A percentile compares a stretch with the other conserved stretches of the same genome.
Conservation (phyloP, 2,797 vertebrate genomes). For the Anguilla megastoma region DNA sequence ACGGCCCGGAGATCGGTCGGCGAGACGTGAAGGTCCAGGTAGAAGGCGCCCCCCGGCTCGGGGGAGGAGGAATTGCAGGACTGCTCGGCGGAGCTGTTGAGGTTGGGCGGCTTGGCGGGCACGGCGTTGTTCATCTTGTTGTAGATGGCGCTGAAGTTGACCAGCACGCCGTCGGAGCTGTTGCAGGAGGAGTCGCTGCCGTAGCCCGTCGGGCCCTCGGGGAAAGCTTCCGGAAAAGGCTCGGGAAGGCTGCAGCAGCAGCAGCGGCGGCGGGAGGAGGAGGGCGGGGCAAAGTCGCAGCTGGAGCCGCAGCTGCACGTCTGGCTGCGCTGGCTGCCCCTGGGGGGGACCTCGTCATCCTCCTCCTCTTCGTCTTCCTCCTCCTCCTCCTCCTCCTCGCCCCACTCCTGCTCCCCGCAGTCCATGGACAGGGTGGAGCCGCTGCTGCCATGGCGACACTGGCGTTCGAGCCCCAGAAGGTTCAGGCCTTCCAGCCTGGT, state of each 20-base stretch:
- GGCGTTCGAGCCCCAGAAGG: slow-evolving; percentile 73
- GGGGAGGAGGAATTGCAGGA: slow-evolving; percentile 83
- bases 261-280: slow-evolving; percentile 74
- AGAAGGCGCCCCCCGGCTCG: slow-evolving; percentile 81
- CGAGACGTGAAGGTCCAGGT: slow-evolving; percentile 92
- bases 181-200: slow-evolving; percentile 94
- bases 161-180: slow-evolving; percentile 90
- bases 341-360: slow-evolving; percentile 73
- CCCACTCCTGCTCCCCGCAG: slow-evolving; percentile 87
- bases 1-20: slow-evolving; percentile 76
- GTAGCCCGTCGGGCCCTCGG: slow-evolving; percentile 83
- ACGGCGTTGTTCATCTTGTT: slow-evolving; percentile 84
- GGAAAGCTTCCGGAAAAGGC: slow-evolving; percentile 67
- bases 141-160: slow-evolving; percentile 95
- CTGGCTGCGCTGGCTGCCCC: slow-evolving; percentile 64
- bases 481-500: slow-evolving; percentile 71
- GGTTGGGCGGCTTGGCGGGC: slow-evolving; percentile 72
- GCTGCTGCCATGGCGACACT: slow-evolving; percentile 71
- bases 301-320: slow-evolving; percentile 75
- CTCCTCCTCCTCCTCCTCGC: slow-evolving; percentile 63
- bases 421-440: slow-evolving; percentile 86
- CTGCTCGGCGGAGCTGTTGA: slow-evolving; percentile 76
- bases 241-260: slow-evolving; percentile 69
- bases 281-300: slow-evolving; percentile 50
- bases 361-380: slow-evolving; percentile 73